A percentile compares a stretch with the other conserved stretches of the same genome.
These are phyloP conservation scores for Lipotes vexillifer DNA, from an alignment of 2,113 vertebrate genomes.

Conservation along the genomic window DNA sequence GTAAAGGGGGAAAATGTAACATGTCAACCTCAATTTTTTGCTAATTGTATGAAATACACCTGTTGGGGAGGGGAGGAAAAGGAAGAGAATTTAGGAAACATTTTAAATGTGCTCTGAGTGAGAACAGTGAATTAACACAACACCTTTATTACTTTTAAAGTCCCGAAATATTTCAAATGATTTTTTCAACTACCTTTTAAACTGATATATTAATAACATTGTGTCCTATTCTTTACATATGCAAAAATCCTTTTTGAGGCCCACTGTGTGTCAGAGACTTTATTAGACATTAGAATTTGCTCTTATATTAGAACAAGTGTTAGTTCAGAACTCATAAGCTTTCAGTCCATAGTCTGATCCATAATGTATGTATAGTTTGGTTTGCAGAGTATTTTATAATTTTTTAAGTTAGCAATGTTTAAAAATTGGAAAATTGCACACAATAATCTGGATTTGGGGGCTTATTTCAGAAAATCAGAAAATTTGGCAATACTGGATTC, in stretches of 20 bases:
- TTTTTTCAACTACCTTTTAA: constrained; percentile 23
- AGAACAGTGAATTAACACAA: not conserved
- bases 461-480: not conserved
- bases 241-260: not conserved
- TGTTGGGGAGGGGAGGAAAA: not conserved
- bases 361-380: not conserved
- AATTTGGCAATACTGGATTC: not conserved
- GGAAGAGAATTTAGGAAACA: not conserved
- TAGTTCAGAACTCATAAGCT: constrained; percentile 15
- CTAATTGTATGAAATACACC: not conserved
- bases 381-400: not conserved
- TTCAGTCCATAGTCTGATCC: not conserved
- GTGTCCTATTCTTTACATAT: not conserved
- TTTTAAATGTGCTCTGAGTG: not conserved
- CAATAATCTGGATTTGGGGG: not conserved
- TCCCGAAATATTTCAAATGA: not conserved
- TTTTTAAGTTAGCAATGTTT: not conserved
- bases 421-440: not conserved
- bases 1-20: not conserved
- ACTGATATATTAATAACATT: not conserved
- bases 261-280: not conserved
- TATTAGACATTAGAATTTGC: not conserved
- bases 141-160: not conserved
- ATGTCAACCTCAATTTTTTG: not conserved
- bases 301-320: not conserved